Evolutionary conservation across 2,888 invertebrate species (phyloP).

Genomic region (Synergus japonicus): DNA sequence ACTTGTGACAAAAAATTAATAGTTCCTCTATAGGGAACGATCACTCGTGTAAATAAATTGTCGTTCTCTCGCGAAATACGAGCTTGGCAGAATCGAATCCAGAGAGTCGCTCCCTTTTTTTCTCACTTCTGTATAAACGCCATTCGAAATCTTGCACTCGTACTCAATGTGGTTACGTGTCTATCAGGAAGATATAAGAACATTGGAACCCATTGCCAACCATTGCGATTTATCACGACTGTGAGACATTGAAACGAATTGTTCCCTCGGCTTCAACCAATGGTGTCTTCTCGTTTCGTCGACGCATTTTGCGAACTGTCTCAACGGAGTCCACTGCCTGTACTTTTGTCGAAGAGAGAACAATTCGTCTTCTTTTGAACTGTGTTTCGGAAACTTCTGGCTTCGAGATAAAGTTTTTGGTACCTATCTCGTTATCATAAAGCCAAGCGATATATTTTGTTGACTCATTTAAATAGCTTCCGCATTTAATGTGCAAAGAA

Average conservation of each 20-base stretch:
- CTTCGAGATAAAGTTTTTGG: constrained; percentile 5
- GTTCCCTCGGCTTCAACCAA: constrained; percentile 64
- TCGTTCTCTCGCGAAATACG: neutral
- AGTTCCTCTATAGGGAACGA: constrained; percentile 22
- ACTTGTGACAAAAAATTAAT: constrained; percentile 25
- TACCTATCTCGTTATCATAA: constrained; percentile 12
- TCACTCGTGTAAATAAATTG: constrained; percentile 31
- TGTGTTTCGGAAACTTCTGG: constrained; percentile 17
- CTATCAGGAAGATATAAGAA: constrained; percentile 56
- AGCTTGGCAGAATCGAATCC: neutral
- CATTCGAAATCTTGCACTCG: constrained; percentile 44
- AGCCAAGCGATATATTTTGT: constrained; percentile 5
- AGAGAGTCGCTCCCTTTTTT: constrained; percentile 10
- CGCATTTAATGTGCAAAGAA: too few relatives aligned
- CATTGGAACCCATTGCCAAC: constrained; percentile 62
- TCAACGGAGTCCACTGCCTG: constrained; percentile 21
- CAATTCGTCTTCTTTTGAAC: constrained; percentile 1
- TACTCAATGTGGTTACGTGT: constrained; percentile 47
- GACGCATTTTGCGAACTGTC: constrained; percentile 58
- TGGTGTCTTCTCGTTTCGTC: constrained; percentile 54
- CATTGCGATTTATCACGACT: constrained; percentile 69
- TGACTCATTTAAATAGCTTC: neutral
- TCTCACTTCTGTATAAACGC: constrained; percentile 3
- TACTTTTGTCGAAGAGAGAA: neutral
- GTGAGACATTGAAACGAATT: constrained; percentile 69